Base-by-base conservation (phyloP, 2,888 invertebrate genomes). In the Acanthacorydalis orientalis region DNA sequence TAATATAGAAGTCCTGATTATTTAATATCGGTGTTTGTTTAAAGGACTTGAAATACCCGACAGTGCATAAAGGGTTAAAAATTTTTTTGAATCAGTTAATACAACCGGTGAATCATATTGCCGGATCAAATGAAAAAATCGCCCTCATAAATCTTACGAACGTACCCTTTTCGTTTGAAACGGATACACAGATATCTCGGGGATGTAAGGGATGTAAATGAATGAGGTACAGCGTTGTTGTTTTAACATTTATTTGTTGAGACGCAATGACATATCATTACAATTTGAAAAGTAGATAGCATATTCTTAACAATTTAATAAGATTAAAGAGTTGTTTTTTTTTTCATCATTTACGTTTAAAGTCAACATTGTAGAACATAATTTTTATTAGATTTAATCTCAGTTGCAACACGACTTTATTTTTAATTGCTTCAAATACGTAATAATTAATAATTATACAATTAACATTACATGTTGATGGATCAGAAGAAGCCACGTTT, bases 191-290 rank as follows among this genome's bases (percentile, higher is more conserved):
- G n/a, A 41, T 16, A 6, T n/a, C 6, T 11, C 1, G 23, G 38
- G 31, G 10, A 31, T 31, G 23, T 2, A 31, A 31, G n/a, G 31
- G 23, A 31, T 16, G 23, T 23, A 23, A 23, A 23, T 4, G 23
- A 23, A 6, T 23, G 3, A 23, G 23, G 6, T 23, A 23, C 23
- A 23, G 23, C 23, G 6, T 23, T 23, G 23, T 23, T 23, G 23
- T 23, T 34, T 34, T 34, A 31, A 14, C 43, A 43, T 43, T 43
- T 43, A 43, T 41, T 43, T 43, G 43, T 43, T 43, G 43, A 43
- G 43, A 43, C 34, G 43, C 43, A 43, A 43, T 43, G 43, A 43
- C 43, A 43, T 43, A 34, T 43, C 43, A 41, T 41, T 41, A 41
- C 41, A 43, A 33, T 43, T 43, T 31, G 31, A 43, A 43, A 43